Conservation (phyloP, 2,888 invertebrate genomes). For the Anorthoa munda region DNA sequence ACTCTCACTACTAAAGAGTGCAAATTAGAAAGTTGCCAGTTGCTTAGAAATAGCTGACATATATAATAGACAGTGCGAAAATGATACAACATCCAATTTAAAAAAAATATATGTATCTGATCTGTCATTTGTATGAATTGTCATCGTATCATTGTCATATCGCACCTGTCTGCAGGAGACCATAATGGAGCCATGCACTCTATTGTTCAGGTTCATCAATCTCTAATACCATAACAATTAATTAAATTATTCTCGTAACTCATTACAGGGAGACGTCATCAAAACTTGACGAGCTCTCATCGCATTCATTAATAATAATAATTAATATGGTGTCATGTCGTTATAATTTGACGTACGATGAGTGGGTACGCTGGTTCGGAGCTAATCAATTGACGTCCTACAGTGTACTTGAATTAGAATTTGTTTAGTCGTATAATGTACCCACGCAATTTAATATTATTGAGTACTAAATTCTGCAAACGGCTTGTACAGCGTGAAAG, state of each 20-base stretch:
- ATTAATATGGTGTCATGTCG: slow-evolving; percentile 11
- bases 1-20: not conserved
- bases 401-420: slow-evolving; percentile 14
- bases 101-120: too few relatives aligned
- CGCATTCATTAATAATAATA: slow-evolving; percentile 37
- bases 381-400: not conserved
- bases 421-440: not conserved
- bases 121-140: too few relatives aligned
- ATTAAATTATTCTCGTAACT: slow-evolving; percentile 16
- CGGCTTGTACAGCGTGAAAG: too few relatives aligned
- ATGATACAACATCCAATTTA: too few relatives aligned
- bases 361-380: not conserved
- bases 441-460: not conserved
- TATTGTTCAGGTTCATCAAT: not conserved
- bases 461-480: too few relatives aligned
- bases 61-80: too few relatives aligned
- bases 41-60: not conserved
- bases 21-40: too few relatives aligned
- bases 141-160: too few relatives aligned
- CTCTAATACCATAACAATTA: slow-evolving; percentile 1
- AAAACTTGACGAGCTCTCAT: slow-evolving; percentile 16
- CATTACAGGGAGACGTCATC: slow-evolving; percentile 26
- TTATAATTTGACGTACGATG: slow-evolving; percentile 2
- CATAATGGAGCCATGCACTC: not conserved
- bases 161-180: not conserved